Base-by-base conservation (phyloP, 1,140 invertebrate genomes). In the Cydia fagiglandana region DNA sequence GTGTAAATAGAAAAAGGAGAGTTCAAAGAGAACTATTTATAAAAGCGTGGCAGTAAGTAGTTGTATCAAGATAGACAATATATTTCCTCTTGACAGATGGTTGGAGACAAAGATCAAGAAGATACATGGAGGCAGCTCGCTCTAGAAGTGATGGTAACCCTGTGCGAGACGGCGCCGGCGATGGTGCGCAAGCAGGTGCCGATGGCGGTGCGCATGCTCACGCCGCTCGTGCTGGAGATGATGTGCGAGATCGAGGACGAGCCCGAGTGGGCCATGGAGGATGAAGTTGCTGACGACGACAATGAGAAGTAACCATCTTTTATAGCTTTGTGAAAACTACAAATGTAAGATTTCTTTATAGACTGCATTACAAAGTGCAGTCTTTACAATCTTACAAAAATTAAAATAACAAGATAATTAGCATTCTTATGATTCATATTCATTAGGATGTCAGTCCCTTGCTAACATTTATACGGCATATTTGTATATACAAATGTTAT, bases 181-280 rank as follows among this genome's bases (percentile, higher is more conserved):
- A 99, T 99, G 97, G 96, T 99, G 15, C 95, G 98, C 17, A 99
- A 99, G 92, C 95, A 96, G 82, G 96, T 96, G 13, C 94, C 94
- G 4, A 96, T 96, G 86, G 98, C 98, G 79, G 95, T 99, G 75
- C 94, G 95, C 47, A 89, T 94, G 17, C 91, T 97, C 79, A 96
- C 99, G 17, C 96, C 97, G 0, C 94, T 98, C 75, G 95, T 99
- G 74, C 92, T 99, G 64, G 95, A 96, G 86, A 97, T 99, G 96
- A 99, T 99, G 99, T 98, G 98, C 12, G 98, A 99, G 85, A 92
- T 99, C 56, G 98, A 99, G 38, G 98, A 99, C 24, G 97, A 99
- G 80, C 94, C 96, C 38, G 96, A 97, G 47, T 99, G 98, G 97
- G 94, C 96, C 7, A 89, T 95, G 50, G 94, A 94, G 64, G 97